Evolutionary conservation across 2,888 invertebrate genomes (phyloP).

Genomic region (Zhuqinia jingwanae): DNA sequence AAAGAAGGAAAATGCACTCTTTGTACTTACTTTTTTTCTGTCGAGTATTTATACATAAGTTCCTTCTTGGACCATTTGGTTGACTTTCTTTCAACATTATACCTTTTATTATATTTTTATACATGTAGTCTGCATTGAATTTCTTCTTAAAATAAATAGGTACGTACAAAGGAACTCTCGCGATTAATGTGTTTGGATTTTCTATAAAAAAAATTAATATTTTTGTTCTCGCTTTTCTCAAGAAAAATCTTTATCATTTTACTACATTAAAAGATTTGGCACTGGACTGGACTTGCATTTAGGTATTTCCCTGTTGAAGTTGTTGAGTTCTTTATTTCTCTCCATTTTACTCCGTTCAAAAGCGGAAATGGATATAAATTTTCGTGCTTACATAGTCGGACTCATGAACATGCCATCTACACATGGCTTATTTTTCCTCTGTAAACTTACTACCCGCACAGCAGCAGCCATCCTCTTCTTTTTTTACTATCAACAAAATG

Average conservation of each 20-base stretch:
- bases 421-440: not conserved
- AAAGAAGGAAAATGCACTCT: slow-evolving; percentile 21
- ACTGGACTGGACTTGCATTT: not conserved
- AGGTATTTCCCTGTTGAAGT: not conserved
- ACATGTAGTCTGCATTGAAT: no score
- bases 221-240: no score
- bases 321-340: slow-evolving; percentile 12
- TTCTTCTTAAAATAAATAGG: no score
- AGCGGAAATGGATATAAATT: slow-evolving; percentile 46
- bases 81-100: not conserved
- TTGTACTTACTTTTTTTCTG: not conserved
- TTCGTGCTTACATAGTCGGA: not conserved
- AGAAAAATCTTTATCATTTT: not conserved
- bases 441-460: no score
- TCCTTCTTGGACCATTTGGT: not conserved
- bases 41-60: not conserved
- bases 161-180: no score
- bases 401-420: not conserved
- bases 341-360: slow-evolving; percentile 1
- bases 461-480: no score
- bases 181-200: no score
- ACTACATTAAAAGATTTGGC: not conserved
- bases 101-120: not conserved
- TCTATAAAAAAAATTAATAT: no score
- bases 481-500: not conserved